Base-by-base conservation (phyloP, 2,113 vertebrate species). In the Saccopteryx leptura region DNA sequence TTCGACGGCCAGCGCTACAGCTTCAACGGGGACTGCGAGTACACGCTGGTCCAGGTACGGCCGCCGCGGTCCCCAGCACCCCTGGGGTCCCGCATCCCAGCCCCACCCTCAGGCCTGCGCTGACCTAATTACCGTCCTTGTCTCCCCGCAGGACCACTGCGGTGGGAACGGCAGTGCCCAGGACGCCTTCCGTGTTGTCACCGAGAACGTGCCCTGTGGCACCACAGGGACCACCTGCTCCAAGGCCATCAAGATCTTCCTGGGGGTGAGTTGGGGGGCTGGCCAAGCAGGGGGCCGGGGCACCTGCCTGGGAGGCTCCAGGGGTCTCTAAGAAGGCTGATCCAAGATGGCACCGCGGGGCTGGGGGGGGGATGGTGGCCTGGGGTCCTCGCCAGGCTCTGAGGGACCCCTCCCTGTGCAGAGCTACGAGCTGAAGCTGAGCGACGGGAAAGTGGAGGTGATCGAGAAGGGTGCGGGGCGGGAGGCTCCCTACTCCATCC, bases 221-320 rank as follows among this genome's bases (percentile, higher is more conserved):
- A 99, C 99, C 72, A 99, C 99, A 0, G 99, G 99, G 72, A 99
- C 99, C 76, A 99, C 99, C 60, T 99, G 99, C 95, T 99, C 99
- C 88, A 99, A 99, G 95, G 98, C 98, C 96, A 99, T 99, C 98
- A 99, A 99, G 98, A 98, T 99, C 92, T 99, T 99, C 96, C 61
- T 99, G 31, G 98, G 96, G 91, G 99, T 99, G 98, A 98, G 98
- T 88, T 33, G 71, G 65, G 80, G 11, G 7, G 48, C 0, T 1
- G 31, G 15, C 0, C 39, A 3, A 39, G 39, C 39, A n/a, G 3
- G 66, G 79, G 8, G 1, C 4, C 0, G 7, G 19, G 63, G 28
- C 28, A 56, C 10, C 72, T 63, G 18, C 28, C n/a, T 11, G 58
- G 54, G 54, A 28, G 33, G 60, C 69, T 26, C 58, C 8, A 4